phyloP scores from a whole-genome alignment of 2,888 invertebrate genomes.

The Cynaeus angustus region DNA sequence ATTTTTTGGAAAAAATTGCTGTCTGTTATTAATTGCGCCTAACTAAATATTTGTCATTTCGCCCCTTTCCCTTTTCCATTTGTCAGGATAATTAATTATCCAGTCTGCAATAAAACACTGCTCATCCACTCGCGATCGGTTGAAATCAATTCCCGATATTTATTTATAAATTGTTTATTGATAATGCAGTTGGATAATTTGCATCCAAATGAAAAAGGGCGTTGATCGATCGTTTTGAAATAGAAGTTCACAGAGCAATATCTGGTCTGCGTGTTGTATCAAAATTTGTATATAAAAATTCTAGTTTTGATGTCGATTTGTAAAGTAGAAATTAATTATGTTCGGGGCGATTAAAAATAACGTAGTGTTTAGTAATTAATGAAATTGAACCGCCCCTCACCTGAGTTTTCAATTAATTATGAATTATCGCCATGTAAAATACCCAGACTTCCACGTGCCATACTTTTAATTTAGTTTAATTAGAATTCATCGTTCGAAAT shows the following conservation, averaged over 20 bases:
- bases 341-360: constrained; percentile 52
- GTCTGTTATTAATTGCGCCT: constrained; percentile 29
- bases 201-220: constrained; percentile 21
- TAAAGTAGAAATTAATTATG: constrained; percentile 52
- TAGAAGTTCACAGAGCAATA: constrained; percentile 48
- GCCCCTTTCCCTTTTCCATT: constrained; percentile 26
- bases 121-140: neutral
- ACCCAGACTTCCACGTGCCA: constrained; percentile 52
- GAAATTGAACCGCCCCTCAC: constrained; percentile 43
- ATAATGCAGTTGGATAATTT: constrained; percentile 21
- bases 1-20: constrained; percentile 12
- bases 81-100: constrained; percentile 37
- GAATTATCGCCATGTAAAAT: constrained; percentile 50
- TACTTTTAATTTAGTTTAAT: constrained; percentile 50
- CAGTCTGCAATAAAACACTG: constrained; percentile 29
- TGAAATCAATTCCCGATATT: neutral
- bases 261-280: constrained; percentile 50
- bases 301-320: constrained; percentile 55
- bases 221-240: constrained; percentile 20
- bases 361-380: constrained; percentile 50
- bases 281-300: constrained; percentile 48
- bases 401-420: constrained; percentile 51
- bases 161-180: constrained; percentile 21
- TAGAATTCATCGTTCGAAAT: constrained; percentile 53
- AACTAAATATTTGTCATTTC: constrained; percentile 38